A percentile compares a stretch with the other conserved stretches of the same genome.
phyloP scores from a whole-genome alignment of 2,797 vertebrate genomes.

The Diplodus sargus region DNA sequence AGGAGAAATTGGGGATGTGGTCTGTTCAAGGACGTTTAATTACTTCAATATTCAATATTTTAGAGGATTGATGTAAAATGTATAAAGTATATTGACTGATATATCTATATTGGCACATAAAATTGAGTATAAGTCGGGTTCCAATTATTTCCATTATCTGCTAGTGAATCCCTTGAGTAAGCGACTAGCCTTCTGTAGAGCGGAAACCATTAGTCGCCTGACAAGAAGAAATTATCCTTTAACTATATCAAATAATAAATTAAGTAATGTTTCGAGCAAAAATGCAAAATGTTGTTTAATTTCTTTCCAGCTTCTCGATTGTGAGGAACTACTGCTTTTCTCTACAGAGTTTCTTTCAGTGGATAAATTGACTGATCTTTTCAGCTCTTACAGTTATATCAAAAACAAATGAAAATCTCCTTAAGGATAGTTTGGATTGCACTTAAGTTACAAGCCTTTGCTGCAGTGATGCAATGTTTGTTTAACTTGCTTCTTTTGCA shows the following conservation, averaged over 20 bases:
- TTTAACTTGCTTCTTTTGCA: background rate
- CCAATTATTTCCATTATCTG: background rate
- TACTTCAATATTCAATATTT: too few relatives aligned
- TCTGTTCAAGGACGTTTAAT: too few relatives aligned
- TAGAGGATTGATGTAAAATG: background rate
- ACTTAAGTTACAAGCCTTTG: background rate
- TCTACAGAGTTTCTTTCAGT: background rate
- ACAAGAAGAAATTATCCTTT: background rate
- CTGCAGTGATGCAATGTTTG: background rate
- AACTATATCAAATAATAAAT: background rate
- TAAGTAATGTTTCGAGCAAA: too few relatives aligned
- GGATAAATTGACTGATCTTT: background rate
- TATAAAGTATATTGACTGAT: background rate
- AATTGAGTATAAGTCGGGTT: too few relatives aligned
- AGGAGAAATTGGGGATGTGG: too few relatives aligned
- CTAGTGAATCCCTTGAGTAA: background rate
- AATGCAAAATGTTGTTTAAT: background rate
- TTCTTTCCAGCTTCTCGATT: background rate
- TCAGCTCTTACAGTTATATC: background rate
- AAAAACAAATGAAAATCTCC: background rate
- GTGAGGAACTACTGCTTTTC: background rate
- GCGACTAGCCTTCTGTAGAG: background rate
- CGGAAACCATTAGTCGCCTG: background rate
- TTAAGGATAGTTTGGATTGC: background rate
- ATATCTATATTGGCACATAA: too few relatives aligned